Conservation (phyloP, 2,888 invertebrate genomes). For the Agriopis marginaria region DNA sequence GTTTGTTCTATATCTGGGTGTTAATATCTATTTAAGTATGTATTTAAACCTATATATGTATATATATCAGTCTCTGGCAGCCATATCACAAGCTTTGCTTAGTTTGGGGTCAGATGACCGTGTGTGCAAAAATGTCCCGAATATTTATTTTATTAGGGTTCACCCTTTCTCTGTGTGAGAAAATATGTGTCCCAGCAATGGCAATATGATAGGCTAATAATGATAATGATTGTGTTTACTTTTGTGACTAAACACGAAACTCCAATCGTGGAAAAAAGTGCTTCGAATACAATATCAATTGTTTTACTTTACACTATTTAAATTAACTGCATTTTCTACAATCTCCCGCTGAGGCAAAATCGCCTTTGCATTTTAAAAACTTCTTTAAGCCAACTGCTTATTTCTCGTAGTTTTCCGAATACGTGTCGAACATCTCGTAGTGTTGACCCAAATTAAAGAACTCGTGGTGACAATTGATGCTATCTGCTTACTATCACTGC, state of each 20-base stretch:
- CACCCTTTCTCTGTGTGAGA: too few relatives aligned
- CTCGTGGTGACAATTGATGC: constrained; percentile 37
- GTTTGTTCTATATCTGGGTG: too few relatives aligned
- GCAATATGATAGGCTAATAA: too few relatives aligned
- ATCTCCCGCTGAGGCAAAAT: constrained; percentile 27
- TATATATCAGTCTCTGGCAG: too few relatives aligned
- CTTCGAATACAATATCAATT: background rate
- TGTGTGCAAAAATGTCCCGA: too few relatives aligned
- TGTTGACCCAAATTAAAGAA: constrained; percentile 31
- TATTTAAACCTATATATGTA: too few relatives aligned
- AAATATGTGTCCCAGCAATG: too few relatives aligned
- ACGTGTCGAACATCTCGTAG: constrained; percentile 20
- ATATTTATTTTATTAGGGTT: too few relatives aligned
- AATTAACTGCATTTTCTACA: constrained; percentile 22
- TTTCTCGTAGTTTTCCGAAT: constrained; percentile 6
- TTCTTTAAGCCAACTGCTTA: constrained; percentile 11
- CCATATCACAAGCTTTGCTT: too few relatives aligned
- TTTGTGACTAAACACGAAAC: background rate
- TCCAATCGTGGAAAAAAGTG: background rate
- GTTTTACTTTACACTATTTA: background rate
- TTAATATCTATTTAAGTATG: too few relatives aligned
- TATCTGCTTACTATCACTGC: constrained; percentile 41
- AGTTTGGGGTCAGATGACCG: too few relatives aligned
- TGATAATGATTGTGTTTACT: too few relatives aligned
- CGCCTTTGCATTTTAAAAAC: constrained; percentile 33